Evolutionary conservation across 2,888 invertebrate species (phyloP).

Genomic region (Drosophila sordidapex): DNA sequence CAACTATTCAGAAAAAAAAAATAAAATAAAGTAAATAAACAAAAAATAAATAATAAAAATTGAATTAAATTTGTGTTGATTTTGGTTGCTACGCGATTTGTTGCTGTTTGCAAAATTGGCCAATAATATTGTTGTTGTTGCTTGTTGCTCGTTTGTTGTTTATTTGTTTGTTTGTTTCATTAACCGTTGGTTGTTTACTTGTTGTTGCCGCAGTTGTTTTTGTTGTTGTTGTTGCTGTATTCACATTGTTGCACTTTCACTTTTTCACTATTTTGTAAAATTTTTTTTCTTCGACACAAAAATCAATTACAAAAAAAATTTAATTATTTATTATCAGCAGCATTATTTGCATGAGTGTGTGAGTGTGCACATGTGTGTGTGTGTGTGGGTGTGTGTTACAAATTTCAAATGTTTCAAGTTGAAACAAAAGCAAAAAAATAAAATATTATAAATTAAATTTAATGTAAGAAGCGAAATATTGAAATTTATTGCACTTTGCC

Average conservation of each 20-base stretch:
- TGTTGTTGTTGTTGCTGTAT: constrained; percentile 34
- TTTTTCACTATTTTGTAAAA: constrained; percentile 65
- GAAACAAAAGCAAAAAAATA: constrained; percentile 19
- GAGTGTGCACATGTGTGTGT: neutral
- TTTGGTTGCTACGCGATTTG: constrained; percentile 8
- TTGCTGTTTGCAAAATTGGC: constrained; percentile 27
- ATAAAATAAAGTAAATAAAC: constrained; percentile 12
- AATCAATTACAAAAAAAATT: constrained; percentile 49
- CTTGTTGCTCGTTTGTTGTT: constrained; percentile 12
- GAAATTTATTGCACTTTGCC: constrained; percentile 24
- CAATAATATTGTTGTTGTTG: constrained; percentile 15
- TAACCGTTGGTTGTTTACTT: constrained; percentile 34
- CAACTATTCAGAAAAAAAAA: constrained; percentile 48
- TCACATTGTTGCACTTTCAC: constrained; percentile 76
- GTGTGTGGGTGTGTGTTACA: constrained; percentile 18
- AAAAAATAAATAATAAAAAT: constrained; percentile 30
- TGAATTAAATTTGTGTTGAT: constrained; percentile 2
- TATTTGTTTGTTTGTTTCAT: constrained; percentile 32
- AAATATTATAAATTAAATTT: neutral
- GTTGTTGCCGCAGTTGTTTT: constrained; percentile 20
- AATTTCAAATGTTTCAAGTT: constrained; percentile 5
- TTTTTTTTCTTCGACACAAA: constrained; percentile 42
- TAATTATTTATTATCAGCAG: constrained; percentile 10
- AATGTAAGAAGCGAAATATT: constrained; percentile 8
- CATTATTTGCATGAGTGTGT: constrained; percentile 33